phyloP scores from a whole-genome alignment of 2,113 vertebrate species.

The Ochotona princeps region DNA sequence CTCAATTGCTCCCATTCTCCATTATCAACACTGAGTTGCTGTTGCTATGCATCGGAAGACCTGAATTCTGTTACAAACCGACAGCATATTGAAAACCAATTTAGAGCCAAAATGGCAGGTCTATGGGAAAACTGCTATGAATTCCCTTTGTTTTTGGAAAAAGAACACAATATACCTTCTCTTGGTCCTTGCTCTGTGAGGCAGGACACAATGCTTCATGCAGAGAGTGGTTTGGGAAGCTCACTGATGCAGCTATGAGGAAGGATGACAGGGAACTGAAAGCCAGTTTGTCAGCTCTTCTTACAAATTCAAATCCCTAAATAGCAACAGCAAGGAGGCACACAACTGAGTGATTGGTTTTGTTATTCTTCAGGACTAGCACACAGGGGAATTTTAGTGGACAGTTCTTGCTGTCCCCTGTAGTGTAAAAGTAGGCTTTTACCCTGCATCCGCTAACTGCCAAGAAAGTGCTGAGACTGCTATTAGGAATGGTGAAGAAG shows the following conservation, averaged over 20 bases:
- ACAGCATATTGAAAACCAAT: neutral
- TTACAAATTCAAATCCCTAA: neutral
- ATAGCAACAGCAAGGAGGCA: neutral
- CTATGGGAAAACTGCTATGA: neutral
- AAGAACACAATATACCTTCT: accelerated
- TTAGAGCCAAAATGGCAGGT: neutral
- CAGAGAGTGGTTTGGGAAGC: neutral
- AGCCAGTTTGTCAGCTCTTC: neutral
- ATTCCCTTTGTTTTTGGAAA: accelerated
- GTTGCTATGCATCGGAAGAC: neutral
- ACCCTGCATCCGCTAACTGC: neutral
- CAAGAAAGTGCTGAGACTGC: neutral
- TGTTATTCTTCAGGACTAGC: neutral
- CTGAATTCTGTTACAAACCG: neutral
- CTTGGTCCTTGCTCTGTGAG: neutral
- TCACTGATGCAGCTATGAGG: accelerated
- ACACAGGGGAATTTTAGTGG: neutral
- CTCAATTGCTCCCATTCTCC: neutral
- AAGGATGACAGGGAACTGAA: neutral
- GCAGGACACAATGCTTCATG: neutral
- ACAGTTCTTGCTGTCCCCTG: neutral
- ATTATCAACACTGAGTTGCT: neutral
- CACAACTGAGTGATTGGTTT: neutral
- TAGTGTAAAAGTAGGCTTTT: neutral
- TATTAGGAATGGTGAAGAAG: neutral